Evolutionary conservation across 30 jellyfish, hydroid and myxozoan genomes (phyloP), one percentile per base, ranked within the genome.

Genomic region (Cassiopea xamachana): DNA sequence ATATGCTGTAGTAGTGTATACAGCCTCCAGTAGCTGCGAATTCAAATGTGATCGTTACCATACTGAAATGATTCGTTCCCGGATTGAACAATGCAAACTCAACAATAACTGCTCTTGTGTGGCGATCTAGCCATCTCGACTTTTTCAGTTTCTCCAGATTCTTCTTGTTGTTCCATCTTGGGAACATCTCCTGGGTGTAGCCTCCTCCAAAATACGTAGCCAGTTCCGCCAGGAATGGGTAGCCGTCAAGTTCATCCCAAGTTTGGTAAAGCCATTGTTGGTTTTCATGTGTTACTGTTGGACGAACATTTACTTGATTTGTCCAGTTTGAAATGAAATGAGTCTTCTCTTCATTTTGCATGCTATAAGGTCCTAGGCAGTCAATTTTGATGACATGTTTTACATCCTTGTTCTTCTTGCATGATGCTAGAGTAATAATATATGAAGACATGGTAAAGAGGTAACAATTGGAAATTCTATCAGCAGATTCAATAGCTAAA

Each of bases 11-110:
- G 84, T 92, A 87, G 75, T 92, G 96, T 51, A 96, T 81, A 70
- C 92, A 73, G 73, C 99, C 99, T 64, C 99, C 99, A n/a, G 97
- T 87, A 14, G 98, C 94, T 5, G 99, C 98, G 69, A 96, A 96
- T 91, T 96, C 99, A 19, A 96, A 91, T 17, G 94, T 90, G 45
- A 96, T 85, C 1, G 97, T 91, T 15, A 92, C 99, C 86, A 88
- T 73, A 75, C 94, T 83, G 81, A 96, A 96, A 62, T 96, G 93
- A 81, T 96, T 96, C 44, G 99, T 96, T 17, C 85, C 77, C 18
- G 98, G 92, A 82, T 96, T 96, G 89, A 86, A 96, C 75, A 96
- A 80, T 1, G 99, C 97, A 62, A 96, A 96, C 74, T 96, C 99
- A 19, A 92, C 83, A 8, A 96, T 70, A 19, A 92, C 90, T 12